Evolutionary conservation across 1,140 invertebrate genomes (phyloP), one percentile per base, ranked within the genome.

Genomic region (Drosophila murphyi): DNA sequence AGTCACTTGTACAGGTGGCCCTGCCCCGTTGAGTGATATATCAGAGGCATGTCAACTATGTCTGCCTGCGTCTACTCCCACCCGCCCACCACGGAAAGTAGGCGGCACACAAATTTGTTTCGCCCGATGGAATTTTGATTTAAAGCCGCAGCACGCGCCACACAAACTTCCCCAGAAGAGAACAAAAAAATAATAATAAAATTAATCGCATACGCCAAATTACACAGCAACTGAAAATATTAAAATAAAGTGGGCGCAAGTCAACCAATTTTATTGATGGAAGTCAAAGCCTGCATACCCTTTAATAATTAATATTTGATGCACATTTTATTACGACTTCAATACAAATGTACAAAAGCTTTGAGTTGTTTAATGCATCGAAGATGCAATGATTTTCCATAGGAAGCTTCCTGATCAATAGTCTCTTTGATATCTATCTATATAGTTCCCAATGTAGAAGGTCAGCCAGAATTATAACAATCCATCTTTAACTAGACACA

Each of bases 1-100:
- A 74, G 76, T 70, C 76, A 64, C 83, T 83, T 83, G 76, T 83
- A 87, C 82, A 88, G 82, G 82, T 87, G 82, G 70, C 72, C 72
- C 54, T 71, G 61, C 62, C 56, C 72, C 41, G 45, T 60, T 76
- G 80, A 82, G 61, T 80, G 80, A 85, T 80, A 82, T 77, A 77
- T 83, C 77, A 80, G 63, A 50, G 54, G 35, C 57, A 56, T 55
- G 52, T 56, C 68, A 80, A 56, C 56, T 63, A 47, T 62, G 39
- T 43, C 10, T 4, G 60, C 7, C 35, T 41, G 51, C 47, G 41
- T 29, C 50, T 10, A 8, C 39, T 10, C 39, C 39, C 39, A 10
- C 37, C 37, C 32, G 32, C 32, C 32, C 1, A 7, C 10, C 10
- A n/a, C 39, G 29, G 5, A 34, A 51, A 60, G 41, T 28, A 6